Conservation (phyloP, 1,140 invertebrate species). For the Dendrolimus kikuchii region DNA sequence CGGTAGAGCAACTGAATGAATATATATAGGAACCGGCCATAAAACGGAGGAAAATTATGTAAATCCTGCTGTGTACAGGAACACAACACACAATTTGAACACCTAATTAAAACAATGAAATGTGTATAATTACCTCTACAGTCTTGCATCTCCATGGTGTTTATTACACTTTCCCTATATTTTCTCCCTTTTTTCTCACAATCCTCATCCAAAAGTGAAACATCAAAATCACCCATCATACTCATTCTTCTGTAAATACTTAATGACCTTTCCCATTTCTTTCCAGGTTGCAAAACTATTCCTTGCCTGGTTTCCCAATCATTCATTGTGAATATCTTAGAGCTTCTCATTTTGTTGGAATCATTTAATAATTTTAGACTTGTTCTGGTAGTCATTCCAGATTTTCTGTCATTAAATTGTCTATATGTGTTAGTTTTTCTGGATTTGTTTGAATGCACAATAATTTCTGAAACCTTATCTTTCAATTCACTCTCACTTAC, state of each 20-base stretch:
- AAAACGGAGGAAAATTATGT: too few relatives aligned
- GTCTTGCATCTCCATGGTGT: slow-evolving; percentile 61
- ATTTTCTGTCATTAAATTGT: too few relatives aligned
- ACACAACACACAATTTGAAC: background rate
- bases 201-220: slow-evolving; percentile 39
- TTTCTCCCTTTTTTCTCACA: slow-evolving; percentile 49
- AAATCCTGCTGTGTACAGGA: too few relatives aligned
- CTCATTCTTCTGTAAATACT: slow-evolving; percentile 64
- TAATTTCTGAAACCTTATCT: background rate
- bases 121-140: slow-evolving; percentile 10
- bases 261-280: slow-evolving; percentile 64
- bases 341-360: background rate
- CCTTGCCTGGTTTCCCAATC: slow-evolving; percentile 23
- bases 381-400: too few relatives aligned
- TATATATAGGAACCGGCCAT: too few relatives aligned
- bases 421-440: background rate
- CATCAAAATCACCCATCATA: slow-evolving; percentile 41
- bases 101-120: too few relatives aligned
- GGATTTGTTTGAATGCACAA: background rate
- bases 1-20: too few relatives aligned
- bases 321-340: background rate
- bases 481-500: too few relatives aligned
- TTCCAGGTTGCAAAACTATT: slow-evolving; percentile 58
- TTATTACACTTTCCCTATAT: slow-evolving; percentile 60
- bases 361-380: background rate